These are phyloP conservation scores for Gymnodraco acuticeps DNA, from an alignment of 2,797 vertebrate genomes.

Conservation along the genomic window DNA sequence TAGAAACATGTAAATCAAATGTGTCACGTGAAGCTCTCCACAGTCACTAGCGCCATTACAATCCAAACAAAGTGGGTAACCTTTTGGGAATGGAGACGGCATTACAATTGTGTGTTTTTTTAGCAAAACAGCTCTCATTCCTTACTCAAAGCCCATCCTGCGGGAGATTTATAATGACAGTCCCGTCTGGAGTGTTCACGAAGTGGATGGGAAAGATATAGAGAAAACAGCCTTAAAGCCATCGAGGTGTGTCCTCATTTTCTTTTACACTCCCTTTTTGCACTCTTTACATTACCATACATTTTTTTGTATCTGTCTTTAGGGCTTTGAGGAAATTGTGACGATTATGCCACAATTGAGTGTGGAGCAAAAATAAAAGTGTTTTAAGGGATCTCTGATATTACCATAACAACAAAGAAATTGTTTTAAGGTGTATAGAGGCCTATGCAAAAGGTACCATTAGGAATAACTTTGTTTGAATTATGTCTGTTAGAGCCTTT, in stretches of 20 bases:
- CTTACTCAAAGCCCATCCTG: constrained; percentile 32
- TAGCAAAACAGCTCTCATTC: constrained; percentile 15
- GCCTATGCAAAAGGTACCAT: not conserved
- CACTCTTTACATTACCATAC: constrained; percentile 27
- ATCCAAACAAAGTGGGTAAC: constrained; percentile 23
- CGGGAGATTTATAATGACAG: constrained; percentile 26
- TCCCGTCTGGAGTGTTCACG: constrained; percentile 18
- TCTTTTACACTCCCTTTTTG: not conserved
- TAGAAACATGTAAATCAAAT: not conserved
- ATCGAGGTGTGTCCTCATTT: constrained; percentile 19
- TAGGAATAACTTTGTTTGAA: not conserved
- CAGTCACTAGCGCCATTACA: constrained; percentile 10
- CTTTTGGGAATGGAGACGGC: constrained; percentile 20
- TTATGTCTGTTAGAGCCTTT: not conserved
- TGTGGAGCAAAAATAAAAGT: not conserved
- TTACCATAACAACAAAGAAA: constrained; percentile 12
- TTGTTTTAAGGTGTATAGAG: not conserved
- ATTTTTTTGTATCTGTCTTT: constrained; percentile 14
- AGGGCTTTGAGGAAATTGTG: constrained; percentile 8
- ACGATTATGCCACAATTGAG: constrained; percentile 17
- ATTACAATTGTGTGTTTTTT: constrained; percentile 33
- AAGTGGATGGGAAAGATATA: constrained; percentile 27
- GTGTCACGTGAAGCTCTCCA: not conserved
- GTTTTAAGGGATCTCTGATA: constrained; percentile 8
- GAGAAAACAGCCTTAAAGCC: constrained; percentile 29